Conservation (phyloP, 2,797 vertebrate genomes). For the Anguilla marmorata region DNA sequence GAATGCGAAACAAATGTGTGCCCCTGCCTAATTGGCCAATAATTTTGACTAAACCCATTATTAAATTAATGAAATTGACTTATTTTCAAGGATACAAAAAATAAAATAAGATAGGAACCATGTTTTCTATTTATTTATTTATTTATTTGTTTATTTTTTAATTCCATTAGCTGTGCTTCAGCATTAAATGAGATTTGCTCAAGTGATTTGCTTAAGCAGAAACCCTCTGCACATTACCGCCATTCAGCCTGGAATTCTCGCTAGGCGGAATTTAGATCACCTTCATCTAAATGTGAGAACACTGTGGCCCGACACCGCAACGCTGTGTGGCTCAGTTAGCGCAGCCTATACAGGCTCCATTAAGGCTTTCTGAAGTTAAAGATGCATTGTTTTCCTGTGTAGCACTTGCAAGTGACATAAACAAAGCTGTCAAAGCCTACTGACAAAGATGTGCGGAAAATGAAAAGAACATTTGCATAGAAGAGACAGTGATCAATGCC, state of each 20-base stretch:
- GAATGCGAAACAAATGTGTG: constrained; percentile 57
- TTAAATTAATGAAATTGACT: constrained; percentile 61
- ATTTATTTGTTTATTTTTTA: constrained; percentile 50
- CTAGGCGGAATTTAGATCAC: background rate
- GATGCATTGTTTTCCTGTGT: background rate
- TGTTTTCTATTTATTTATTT: constrained; percentile 48
- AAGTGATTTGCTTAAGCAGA: constrained; percentile 6
- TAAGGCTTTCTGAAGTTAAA: background rate
- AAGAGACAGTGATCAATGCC: constrained; percentile 36
- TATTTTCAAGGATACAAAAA: constrained; percentile 59
- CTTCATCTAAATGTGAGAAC: background rate
- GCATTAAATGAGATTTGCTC: constrained; percentile 55
- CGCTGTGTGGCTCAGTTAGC: background rate
- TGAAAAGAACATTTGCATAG: constrained; percentile 39
- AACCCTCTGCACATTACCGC: background rate
- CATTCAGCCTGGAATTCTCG: background rate
- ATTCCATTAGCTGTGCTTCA: constrained; percentile 60
- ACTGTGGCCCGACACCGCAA: background rate
- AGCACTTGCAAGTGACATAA: constrained; percentile 11
- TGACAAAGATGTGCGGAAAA: constrained; percentile 20
- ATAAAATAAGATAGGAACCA: constrained; percentile 48
- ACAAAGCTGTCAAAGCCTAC: constrained; percentile 27
- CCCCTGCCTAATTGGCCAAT: constrained; percentile 67
- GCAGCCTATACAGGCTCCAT: background rate
- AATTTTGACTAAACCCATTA: constrained; percentile 70